A percentile compares a stretch with the other conserved stretches of the same genome.
Conservation (phyloP, 2,888 invertebrate genomes). For the Mylabris sibirica region DNA sequence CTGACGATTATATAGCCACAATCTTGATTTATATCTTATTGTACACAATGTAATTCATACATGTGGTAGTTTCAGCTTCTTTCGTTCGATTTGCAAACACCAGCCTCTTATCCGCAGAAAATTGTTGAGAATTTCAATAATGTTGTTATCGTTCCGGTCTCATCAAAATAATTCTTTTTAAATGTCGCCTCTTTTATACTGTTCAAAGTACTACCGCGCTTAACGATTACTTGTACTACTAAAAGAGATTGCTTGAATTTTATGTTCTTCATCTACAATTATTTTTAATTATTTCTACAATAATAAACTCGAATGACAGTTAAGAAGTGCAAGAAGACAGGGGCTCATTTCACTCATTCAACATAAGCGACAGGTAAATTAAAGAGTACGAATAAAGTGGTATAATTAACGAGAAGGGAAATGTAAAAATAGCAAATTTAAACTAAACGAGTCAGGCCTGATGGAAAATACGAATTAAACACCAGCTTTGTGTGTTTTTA, state of each 20-base stretch:
- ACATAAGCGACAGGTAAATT: neutral
- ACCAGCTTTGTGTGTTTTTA: neutral
- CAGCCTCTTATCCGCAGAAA: too few species aligned
- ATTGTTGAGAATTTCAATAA: conserved; percentile 6
- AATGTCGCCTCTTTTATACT: neutral
- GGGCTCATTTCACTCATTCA: neutral
- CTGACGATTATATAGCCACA: neutral
- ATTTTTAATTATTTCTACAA: neutral
- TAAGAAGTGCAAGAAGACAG: neutral
- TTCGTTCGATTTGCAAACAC: neutral
- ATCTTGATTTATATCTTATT: neutral
- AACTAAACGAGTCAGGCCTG: neutral
- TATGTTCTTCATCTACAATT: neutral
- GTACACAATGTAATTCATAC: neutral
- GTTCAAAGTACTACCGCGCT: neutral
- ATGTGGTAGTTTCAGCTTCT: neutral
- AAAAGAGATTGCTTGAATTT: neutral
- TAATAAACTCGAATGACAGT: conserved; percentile 1
- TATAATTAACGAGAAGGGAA: neutral
- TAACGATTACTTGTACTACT: neutral
- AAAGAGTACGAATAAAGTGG: neutral
- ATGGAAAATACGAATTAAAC: neutral
- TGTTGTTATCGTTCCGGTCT: neutral
- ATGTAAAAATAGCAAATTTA: neutral
- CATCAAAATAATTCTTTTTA: neutral